Evolutionary conservation across 2,888 invertebrate genomes (phyloP).

Genomic region (Alsophila aescularia): DNA sequence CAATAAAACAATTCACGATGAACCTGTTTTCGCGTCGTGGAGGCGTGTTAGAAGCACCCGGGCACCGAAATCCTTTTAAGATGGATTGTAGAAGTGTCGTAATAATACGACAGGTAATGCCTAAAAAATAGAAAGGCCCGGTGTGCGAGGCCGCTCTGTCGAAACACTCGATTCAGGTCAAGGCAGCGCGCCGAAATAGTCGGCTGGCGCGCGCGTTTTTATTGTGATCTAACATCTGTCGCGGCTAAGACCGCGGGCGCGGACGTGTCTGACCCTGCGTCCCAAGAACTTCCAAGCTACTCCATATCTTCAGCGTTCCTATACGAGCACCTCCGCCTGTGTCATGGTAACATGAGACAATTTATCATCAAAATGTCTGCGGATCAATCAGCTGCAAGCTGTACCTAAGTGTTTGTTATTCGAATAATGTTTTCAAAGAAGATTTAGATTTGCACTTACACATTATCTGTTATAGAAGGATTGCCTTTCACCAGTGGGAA

Average conservation of each 20-base stretch:
- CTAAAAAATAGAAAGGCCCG: conserved; percentile 85
- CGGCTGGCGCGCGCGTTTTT: conserved; percentile 80
- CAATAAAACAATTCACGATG: conserved; percentile 46
- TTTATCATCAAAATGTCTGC: neutral
- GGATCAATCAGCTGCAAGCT: neutral
- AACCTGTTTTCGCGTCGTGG: conserved; percentile 50
- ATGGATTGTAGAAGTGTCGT: conserved; percentile 78
- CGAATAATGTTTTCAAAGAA: neutral
- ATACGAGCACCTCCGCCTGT: neutral
- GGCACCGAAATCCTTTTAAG: conserved; percentile 72
- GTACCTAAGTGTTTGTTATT: too few species aligned
- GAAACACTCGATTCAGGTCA: conserved; percentile 83
- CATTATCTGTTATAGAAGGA: too few species aligned
- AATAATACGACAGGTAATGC: conserved; percentile 84
- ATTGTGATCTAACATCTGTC: conserved; percentile 84
- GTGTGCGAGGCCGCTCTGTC: conserved; percentile 83
- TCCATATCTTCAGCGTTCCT: neutral
- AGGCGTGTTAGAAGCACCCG: conserved; percentile 59
- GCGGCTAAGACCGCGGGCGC: conserved; percentile 46
- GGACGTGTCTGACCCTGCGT: conserved; percentile 49
- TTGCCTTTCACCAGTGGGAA: too few species aligned
- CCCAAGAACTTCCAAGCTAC: conserved; percentile 17
- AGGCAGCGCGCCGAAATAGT: conserved; percentile 84
- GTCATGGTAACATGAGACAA: neutral
- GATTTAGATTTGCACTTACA: too few species aligned